Base-by-base conservation (phyloP, 1,140 invertebrate species). In the Ctenoplectra terminalis region DNA sequence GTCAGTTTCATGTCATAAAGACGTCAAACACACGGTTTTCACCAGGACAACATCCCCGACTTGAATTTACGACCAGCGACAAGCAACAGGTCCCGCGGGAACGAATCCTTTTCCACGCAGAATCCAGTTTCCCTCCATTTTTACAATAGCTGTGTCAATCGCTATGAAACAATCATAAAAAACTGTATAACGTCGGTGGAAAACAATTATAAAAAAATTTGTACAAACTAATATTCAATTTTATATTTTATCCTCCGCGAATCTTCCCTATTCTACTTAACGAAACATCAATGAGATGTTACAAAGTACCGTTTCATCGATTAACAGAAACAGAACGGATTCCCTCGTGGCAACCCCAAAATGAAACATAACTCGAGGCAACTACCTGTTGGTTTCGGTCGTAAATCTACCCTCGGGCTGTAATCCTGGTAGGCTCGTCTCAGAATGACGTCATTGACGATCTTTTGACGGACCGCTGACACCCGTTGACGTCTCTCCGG, bases 21-120 rank as follows among this genome's bases (percentile, higher is more conserved):
- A 93, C 92, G 92, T 94, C 93, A 94, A 92, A 93, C 90, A 89
- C 92, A 94, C 92, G 91, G 87, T 93, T 93, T 92, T 92, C 93
- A 94, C 89, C 93, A 94, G 93, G 93, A 91, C 93, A 94, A 92
- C 93, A 94, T 94, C 93, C 91, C 89, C 89, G 89, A 90, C 83
- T 70, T 73, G 92, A 94, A 94, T 93, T 94, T 94, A 94, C 91
- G 92, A 93, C 79, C 88, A 83, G 73, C 54, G 58, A 70, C 61
- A 56, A 87, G 92, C 92, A 93, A 93, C 93, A 92, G 91, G 92
- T 94, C 72, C 66, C 78, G 80, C 86, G 85, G 82, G 82, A 87
- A 54, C n/a, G 26, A n/a, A 7, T 15, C 7, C 5, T 34, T 3
- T 40, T 15, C 15, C 29, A 48, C 46, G 46, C 58, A 72, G 37